Evolutionary conservation across 2,888 invertebrate species (phyloP), one percentile per base, ranked within the genome.

Genomic region (Ormyrus thymus): DNA sequence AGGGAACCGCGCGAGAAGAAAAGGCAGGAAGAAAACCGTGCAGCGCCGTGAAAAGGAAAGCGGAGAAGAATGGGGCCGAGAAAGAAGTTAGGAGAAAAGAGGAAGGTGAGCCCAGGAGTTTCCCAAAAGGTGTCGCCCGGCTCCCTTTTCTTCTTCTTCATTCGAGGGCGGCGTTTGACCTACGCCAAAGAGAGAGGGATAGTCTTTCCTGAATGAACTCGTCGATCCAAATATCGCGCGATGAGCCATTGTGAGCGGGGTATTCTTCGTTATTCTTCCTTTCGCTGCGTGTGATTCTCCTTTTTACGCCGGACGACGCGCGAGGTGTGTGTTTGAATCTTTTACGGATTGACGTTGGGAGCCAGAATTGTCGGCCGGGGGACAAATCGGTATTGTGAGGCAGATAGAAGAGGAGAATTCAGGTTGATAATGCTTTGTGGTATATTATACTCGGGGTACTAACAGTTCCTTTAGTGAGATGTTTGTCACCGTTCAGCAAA

Each of bases 391-490:
- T 10, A 46, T 72, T 72, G 62, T 91, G 1, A 29, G 1, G 29
- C 29, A 29, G 29, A 87, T 78, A 79, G 85, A 48, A 87, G 90
- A 87, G 90, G 10, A n/a, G 55, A 8, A 55, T 11, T 55, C 10
- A 55, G 7, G n/a, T 13, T 55, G n/a, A 6, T 11, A 55, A 11
- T 55, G 29, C 29, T 29, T 29, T 29, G 29, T 29, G 29, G 29
- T 29, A 29, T 29, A 29, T 29, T 29, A 29, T 29, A 29, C 29
- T 29, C 29, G 29, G 29, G 29, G 29, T 29, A 29, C 29, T 29
- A 29, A 29, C 29, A 29, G 29, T 29, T 29, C 29, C 29, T 29
- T 29, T 29, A 29, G 29, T 29, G 29, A 29, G 29, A 29, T 29
- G 29, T 29, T 29, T 29, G 29, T 2, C 29, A 29, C 29, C 29